A percentile compares a stretch with the other conserved stretches of the same genome.
Evolutionary conservation across 2,888 invertebrate genomes (phyloP).

Genomic region (Andrena trimmerana): DNA sequence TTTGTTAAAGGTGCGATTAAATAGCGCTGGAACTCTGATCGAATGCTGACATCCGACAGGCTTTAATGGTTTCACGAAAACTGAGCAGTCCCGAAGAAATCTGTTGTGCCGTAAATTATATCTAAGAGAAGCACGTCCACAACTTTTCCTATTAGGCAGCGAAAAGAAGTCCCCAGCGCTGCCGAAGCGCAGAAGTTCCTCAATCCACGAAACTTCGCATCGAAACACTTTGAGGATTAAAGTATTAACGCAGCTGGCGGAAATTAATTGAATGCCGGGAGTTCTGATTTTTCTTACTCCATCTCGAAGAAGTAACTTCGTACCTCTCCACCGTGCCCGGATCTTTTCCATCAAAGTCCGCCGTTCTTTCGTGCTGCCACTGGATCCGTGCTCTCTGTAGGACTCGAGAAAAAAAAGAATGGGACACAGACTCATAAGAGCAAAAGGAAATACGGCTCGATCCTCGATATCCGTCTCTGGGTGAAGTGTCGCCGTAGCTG

Average conservation of each 20-base stretch:
- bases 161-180: background rate
- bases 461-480: conserved; percentile 25
- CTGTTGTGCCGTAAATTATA: background rate
- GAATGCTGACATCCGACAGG: background rate
- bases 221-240: conserved; percentile 22
- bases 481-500: background rate
- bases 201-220: conserved; percentile 5
- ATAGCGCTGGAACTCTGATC: background rate
- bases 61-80: background rate
- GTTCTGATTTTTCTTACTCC: conserved; percentile 1
- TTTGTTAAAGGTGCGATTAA: background rate
- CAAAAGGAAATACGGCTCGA: conserved; percentile 14
- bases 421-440: conserved; percentile 4
- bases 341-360: conserved; percentile 2
- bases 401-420: conserved; percentile 7
- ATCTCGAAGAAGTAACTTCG: background rate
- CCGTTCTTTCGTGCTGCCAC: background rate
- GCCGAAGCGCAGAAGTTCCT: background rate
- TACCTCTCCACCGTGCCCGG: background rate
- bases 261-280: conserved; percentile 34
- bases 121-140: background rate
- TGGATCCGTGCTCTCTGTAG: background rate
- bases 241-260: conserved; percentile 29
- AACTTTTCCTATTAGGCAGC: background rate
- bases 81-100: background rate